phyloP scores from a whole-genome alignment of 2,797 vertebrate species.

The Moxostoma hubbsi region DNA sequence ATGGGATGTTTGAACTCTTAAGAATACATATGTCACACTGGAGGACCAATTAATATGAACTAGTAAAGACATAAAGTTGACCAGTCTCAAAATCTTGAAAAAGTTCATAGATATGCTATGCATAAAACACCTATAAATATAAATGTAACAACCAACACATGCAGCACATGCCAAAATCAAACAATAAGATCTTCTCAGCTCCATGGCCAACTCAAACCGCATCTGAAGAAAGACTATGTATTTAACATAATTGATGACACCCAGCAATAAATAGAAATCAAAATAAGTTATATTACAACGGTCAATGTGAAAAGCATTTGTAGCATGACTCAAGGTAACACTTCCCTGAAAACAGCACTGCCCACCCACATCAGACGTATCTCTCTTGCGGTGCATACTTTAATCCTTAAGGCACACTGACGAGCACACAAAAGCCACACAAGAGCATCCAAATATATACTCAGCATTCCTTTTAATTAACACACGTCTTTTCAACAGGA shows the following conservation, averaged over 20 bases:
- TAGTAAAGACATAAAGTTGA: too few species aligned
- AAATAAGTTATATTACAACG: not conserved
- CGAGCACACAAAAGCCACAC: conserved; percentile 16
- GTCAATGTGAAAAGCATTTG: conserved; percentile 2
- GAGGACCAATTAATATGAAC: too few species aligned
- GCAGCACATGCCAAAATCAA: not conserved
- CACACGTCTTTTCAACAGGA: conserved; percentile 34
- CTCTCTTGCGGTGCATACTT: conserved; percentile 26
- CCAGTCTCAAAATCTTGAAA: too few species aligned
- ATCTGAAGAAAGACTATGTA: not conserved
- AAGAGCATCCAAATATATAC: conserved; percentile 46
- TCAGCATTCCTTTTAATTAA: conserved; percentile 56
- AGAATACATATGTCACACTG: too few species aligned
- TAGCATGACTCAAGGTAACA: conserved; percentile 34
- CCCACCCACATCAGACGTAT: conserved; percentile 47
- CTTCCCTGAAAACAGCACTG: conserved; percentile 26
- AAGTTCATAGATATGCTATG: too few species aligned
- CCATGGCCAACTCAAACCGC: not conserved
- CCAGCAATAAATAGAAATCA: not conserved
- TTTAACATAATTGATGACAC: not conserved
- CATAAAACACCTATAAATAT: not conserved
- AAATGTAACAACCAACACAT: not conserved
- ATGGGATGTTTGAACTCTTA: too few species aligned
- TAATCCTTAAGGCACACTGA: conserved; percentile 24
- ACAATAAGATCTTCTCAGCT: not conserved